Base-by-base conservation (phyloP, 2,797 vertebrate species). In the Peromyscus eremicus region DNA sequence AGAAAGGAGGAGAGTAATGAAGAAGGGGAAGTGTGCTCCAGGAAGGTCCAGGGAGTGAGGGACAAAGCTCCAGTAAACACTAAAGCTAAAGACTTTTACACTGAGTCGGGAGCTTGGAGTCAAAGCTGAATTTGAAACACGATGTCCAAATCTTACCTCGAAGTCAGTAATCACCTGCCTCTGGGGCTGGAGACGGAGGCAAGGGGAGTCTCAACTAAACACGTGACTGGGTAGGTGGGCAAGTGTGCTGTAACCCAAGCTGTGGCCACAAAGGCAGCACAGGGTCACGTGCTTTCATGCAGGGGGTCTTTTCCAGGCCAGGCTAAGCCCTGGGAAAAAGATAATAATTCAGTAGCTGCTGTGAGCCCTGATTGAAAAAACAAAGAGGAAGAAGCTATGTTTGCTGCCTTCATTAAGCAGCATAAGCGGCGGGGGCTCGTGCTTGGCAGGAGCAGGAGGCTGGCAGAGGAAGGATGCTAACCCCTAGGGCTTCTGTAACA, bases 311-410 rank as follows among this genome's bases (percentile, higher is more conserved):
- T 85, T 82, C 73, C 81, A 73, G 43, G 91, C 92, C 92, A 89
- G 66, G 75, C 40, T 94, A 70, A 83, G 82, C 34, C 80, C 71
- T 93, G 91, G 91, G 83, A 96, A 89, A 87, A 66, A 46, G 52
- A 84, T 83, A 43, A 73, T 76, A 94, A 89, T 95, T 97, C 92
- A 29, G 17, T 88, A 94, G 85, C 92, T 82, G 86, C 73, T 90
- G 80, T 91, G 89, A 96, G 76, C 49, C 71, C 97, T 97, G 97
- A 97, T 84, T 96, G 92, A 91, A 97, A 97, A 97, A 96, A 90
- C 83, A 93, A 95, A 96, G 88, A 95, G 87, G 80, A 97, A 76
- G 84, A 89, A 95, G 88, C 90, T 92, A 32, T 37, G 46, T 92
- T 96, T 94, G 82, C 89, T 91, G 97, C 92, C 97, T 97, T 97